phyloP scores from a whole-genome alignment of 2,797 vertebrate species.

The Trematomus bernacchii region DNA sequence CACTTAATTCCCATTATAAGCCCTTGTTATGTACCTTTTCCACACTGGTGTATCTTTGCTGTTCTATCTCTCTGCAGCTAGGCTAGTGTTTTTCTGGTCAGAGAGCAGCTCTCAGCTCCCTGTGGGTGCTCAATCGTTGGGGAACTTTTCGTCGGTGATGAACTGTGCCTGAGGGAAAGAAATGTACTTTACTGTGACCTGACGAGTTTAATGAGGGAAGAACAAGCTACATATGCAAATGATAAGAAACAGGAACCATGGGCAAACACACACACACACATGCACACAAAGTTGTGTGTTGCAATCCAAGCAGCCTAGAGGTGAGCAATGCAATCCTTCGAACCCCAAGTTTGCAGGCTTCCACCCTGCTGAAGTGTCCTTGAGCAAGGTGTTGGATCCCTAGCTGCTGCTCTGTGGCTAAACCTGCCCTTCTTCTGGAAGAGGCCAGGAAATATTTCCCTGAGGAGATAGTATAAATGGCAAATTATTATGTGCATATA shows the following conservation, averaged over 20 bases:
- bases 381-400: slow-evolving; percentile 39
- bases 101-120: slow-evolving; percentile 55
- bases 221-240: slow-evolving; percentile 40
- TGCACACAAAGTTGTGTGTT: too few relatives aligned
- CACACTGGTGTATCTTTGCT: slow-evolving; percentile 64
- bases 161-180: slow-evolving; percentile 29
- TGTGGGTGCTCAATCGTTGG: slow-evolving; percentile 41
- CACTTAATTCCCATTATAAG: slow-evolving; percentile 63
- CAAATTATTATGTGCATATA: slow-evolving; percentile 24
- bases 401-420: slow-evolving; percentile 33
- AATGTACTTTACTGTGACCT: slow-evolving; percentile 13
- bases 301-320: neutral
- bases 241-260: slow-evolving; percentile 22
- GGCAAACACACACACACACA: neutral
- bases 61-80: slow-evolving; percentile 40
- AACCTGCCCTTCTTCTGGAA: slow-evolving; percentile 35
- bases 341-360: slow-evolving; percentile 24
- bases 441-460: slow-evolving; percentile 38
- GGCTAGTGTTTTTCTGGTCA: slow-evolving; percentile 55
- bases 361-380: slow-evolving; percentile 33
- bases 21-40: slow-evolving; percentile 66
- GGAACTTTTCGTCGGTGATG: slow-evolving; percentile 42
- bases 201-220: slow-evolving; percentile 17
- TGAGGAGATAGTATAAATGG: slow-evolving; percentile 44
- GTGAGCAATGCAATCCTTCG: slow-evolving; percentile 25